Evolutionary conservation across 2,888 invertebrate genomes (phyloP), one percentile per base, ranked within the genome.

Genomic region (Pyrgus malvae): DNA sequence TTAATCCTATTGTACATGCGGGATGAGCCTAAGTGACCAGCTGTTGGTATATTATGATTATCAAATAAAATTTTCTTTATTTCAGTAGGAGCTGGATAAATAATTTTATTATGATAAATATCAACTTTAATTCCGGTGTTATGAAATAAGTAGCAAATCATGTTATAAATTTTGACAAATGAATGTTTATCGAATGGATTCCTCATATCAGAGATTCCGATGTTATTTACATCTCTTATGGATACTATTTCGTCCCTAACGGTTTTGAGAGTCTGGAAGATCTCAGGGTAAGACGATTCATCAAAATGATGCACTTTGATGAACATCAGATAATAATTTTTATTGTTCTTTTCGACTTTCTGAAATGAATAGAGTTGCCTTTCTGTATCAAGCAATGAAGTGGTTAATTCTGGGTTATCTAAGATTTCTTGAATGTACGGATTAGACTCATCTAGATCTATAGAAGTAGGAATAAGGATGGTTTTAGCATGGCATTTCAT

Each of bases 111-210:
- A 3, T 29, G n/a, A n/a, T 29, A 11, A 29, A 11, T 11, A 29
- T 29, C 3, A n/a, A 29, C 11, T n/a, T 9, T 29, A 29, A 67
- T 63, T 8, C 55, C 49, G 2, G 62, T 60, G 33, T 62, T 55
- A 45, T 65, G 23, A 14, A 64, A 66, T 3, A 62, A 17, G 23
- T 42, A 59, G 0, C 8, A 2, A 0, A 63, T 1, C 5, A 66
- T 64, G 23, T 57, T 60, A 27, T 62, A 61, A 1, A 63, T 51
- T 62, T 65, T 63, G 0, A 38, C 53, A 16, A 50, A 63, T 2
- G 45, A 53, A 2, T 40, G 19, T 60, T 57, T 42, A 0, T 55
- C 37, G 16, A 62, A 61, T 6, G 61, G 60, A 33, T 65, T 41
- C 7, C 35, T 44, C 7, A 58, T 51, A 5, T 50, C 50, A 1